These are phyloP conservation scores for Epirrita christyi DNA, from an alignment of 2,888 invertebrate species.

Conservation along the genomic window DNA sequence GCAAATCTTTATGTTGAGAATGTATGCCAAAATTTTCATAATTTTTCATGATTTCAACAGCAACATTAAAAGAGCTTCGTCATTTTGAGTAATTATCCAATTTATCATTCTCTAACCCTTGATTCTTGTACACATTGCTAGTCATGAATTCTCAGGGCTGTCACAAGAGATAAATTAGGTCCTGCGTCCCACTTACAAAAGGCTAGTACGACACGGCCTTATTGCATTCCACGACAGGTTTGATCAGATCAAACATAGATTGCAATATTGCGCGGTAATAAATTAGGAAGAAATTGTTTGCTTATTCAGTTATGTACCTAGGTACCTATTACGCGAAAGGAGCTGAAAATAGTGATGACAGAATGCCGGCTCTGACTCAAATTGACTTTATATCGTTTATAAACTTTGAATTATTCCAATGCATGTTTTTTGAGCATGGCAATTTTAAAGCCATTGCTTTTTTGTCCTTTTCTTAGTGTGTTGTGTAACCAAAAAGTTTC, in stretches of 20 bases:
- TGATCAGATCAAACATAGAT: conserved; percentile 61
- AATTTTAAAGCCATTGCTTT: background rate
- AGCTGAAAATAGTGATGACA: conserved; percentile 20
- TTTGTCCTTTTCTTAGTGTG: no score
- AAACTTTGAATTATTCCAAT: background rate
- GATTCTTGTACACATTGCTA: conserved; percentile 44
- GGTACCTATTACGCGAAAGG: conserved; percentile 5
- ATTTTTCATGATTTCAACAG: no score
- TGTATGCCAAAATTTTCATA: no score
- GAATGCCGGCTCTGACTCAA: background rate
- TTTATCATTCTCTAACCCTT: conserved; percentile 62
- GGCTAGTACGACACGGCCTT: conserved; percentile 59
- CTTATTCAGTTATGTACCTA: conserved; percentile 5
- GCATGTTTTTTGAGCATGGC: background rate
- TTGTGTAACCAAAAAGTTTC: no score
- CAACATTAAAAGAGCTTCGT: conserved; percentile 20
- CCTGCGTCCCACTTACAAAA: conserved; percentile 60
- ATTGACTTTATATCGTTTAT: background rate
- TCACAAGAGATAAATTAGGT: conserved; percentile 67
- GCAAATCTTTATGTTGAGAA: no score
- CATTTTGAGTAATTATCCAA: conserved; percentile 62
- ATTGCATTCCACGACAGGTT: conserved; percentile 68
- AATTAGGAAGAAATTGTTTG: conserved; percentile 43
- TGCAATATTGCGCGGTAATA: conserved; percentile 53
- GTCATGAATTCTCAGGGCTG: conserved; percentile 63